Conservation (phyloP, 2,113 vertebrate genomes). For the Odocoileus virginianus region DNA sequence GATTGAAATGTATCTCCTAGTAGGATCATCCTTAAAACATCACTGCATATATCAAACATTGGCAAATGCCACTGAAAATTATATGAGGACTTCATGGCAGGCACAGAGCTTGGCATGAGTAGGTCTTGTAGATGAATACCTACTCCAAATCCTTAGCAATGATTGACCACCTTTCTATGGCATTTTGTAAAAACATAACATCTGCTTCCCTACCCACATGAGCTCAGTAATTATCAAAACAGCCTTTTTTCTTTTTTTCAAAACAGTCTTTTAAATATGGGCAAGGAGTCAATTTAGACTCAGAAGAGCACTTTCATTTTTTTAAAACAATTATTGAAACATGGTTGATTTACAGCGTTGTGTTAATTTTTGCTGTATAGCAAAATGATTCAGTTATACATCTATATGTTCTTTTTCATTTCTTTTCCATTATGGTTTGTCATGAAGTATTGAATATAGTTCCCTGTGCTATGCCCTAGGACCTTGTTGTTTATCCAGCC, state of each 20-base stretch:
- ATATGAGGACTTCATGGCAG: not conserved
- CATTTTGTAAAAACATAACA: not conserved
- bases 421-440: not conserved
- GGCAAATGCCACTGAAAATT: not conserved
- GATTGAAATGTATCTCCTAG: not conserved
- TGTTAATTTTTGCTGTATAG: not conserved
- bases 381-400: not conserved
- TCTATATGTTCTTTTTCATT: not conserved
- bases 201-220: not conserved
- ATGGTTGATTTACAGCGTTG: not conserved
- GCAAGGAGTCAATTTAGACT: not conserved
- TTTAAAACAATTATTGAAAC: not conserved
- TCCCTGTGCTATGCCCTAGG: not conserved
- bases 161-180: not conserved
- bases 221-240: not conserved
- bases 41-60: not conserved
- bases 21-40: not conserved
- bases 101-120: not conserved
- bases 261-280: not conserved
- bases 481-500: not conserved
- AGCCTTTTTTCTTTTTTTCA: not conserved
- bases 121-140: not conserved
- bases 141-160: not conserved
- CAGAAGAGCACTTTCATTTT: not conserved
- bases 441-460: not conserved